Evolutionary conservation across 53 echinoderm and acorn worm species (phyloP).

Genomic region (Luidia sarsii): DNA sequence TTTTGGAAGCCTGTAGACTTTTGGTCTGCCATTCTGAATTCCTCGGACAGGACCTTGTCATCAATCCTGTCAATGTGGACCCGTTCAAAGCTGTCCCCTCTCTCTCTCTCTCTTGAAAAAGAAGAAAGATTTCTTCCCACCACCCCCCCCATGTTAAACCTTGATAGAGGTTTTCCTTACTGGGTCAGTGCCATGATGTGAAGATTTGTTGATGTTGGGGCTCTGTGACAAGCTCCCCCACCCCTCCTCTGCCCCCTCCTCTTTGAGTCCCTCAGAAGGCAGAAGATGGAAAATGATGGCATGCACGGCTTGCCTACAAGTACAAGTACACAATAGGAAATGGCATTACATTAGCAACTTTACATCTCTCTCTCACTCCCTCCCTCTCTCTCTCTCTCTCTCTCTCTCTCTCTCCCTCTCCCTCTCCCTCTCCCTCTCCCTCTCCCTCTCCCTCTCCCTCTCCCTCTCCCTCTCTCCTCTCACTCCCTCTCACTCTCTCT

Average conservation of each 20-base stretch:
- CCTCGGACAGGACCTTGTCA: too few relatives aligned
- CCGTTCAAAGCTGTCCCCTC: slow-evolving; percentile 18
- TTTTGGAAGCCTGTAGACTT: too few relatives aligned
- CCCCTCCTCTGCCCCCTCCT: too few relatives aligned
- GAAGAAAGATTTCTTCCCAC: not conserved
- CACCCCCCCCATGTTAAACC: not conserved
- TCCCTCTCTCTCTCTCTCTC: too few relatives aligned
- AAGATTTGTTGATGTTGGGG: slow-evolving; percentile 48
- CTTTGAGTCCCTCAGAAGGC: slow-evolving; percentile 34
- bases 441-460: too few relatives aligned
- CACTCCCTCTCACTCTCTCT: too few relatives aligned
- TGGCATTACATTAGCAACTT: too few relatives aligned
- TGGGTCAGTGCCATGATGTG: slow-evolving; percentile 45
- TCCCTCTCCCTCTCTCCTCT: too few relatives aligned
- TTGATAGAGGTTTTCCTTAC: not conserved
- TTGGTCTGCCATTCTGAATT: too few relatives aligned
- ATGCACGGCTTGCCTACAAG: slow-evolving; percentile 53
- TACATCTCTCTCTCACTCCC: slow-evolving; percentile 24
- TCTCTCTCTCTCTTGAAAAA: not conserved
- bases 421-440: too few relatives aligned
- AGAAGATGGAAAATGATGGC: slow-evolving; percentile 49
- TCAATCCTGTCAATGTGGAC: slow-evolving; percentile 22
- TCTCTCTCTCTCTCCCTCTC: too few relatives aligned
- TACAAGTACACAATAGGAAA: slow-evolving; percentile 44
- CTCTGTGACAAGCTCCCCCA: too few relatives aligned